Evolutionary conservation across 2,797 vertebrate genomes (phyloP).

Genomic region (Babyrousa celebensis): DNA sequence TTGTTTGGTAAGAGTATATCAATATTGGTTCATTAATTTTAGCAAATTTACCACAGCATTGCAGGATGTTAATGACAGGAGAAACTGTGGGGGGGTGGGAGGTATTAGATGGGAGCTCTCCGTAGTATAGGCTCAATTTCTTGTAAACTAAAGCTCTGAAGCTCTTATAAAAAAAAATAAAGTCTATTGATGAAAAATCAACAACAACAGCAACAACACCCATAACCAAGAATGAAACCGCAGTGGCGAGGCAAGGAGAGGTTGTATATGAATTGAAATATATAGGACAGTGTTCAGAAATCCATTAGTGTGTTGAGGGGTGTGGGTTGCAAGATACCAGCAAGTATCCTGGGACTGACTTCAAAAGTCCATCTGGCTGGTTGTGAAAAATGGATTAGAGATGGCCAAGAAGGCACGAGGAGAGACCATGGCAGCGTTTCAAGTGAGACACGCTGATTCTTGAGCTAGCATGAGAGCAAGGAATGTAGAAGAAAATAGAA

Average conservation of each 20-base stretch:
- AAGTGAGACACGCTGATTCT: neutral
- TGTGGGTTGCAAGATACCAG: neutral
- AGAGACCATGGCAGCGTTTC: neutral
- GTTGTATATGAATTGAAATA: neutral
- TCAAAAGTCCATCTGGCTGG: neutral
- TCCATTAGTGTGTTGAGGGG: no score
- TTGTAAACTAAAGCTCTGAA: neutral
- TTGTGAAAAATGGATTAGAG: neutral
- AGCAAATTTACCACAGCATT: neutral
- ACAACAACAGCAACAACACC: neutral
- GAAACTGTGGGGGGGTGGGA: neutral
- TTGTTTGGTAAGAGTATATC: neutral
- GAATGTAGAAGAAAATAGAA: neutral
- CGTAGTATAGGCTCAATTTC: neutral
- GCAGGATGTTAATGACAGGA: neutral
- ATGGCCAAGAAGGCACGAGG: neutral
- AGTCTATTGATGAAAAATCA: neutral
- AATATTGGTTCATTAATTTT: constrained; percentile 18
- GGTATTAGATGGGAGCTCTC: neutral
- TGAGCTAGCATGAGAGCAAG: neutral
- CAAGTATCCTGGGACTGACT: neutral
- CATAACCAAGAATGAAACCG: neutral
- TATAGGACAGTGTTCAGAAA: neutral
- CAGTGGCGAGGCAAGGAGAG: neutral
- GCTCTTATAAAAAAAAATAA: constrained; percentile 11